Evolutionary conservation across 2,888 invertebrate genomes (phyloP).

Genomic region (Drosophila anceps): DNA sequence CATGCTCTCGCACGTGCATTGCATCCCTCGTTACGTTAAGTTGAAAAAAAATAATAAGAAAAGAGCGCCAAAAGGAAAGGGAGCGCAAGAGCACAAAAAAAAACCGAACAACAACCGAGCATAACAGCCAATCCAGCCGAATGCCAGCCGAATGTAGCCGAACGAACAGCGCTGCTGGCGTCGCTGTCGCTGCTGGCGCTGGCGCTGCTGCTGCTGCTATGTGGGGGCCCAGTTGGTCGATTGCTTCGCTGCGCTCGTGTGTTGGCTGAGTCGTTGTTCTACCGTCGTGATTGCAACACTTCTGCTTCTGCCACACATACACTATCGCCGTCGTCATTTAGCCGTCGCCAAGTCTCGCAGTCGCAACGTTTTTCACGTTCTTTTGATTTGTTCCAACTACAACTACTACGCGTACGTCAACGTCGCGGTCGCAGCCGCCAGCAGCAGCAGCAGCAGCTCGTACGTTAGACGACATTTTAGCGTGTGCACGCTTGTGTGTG

Average conservation of each 20-base stretch:
- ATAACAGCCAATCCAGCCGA: slow-evolving; percentile 22
- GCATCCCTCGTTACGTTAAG: slow-evolving; percentile 62
- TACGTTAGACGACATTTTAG: slow-evolving; percentile 61
- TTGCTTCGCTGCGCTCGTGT: slow-evolving; percentile 55
- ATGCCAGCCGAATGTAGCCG: slow-evolving; percentile 11
- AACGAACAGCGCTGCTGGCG: slow-evolving; percentile 16
- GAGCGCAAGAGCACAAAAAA: slow-evolving; percentile 26
- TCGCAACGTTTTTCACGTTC: slow-evolving; percentile 65
- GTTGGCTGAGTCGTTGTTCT: slow-evolving; percentile 82
- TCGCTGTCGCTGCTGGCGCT: slow-evolving; percentile 12
- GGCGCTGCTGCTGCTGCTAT: slow-evolving; percentile 38
- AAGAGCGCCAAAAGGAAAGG: slow-evolving; percentile 47
- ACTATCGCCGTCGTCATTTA: slow-evolving; percentile 46
- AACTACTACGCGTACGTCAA: slow-evolving; percentile 46
- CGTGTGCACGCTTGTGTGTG: slow-evolving; percentile 23
- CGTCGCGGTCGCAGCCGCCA: slow-evolving; percentile 39
- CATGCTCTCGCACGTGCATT: slow-evolving; percentile 68
- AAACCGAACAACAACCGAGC: slow-evolving; percentile 5
- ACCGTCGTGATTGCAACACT: slow-evolving; percentile 83
- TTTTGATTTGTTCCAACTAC: slow-evolving; percentile 38
- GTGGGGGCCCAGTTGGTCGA: slow-evolving; percentile 69
- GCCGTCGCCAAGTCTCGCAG: slow-evolving; percentile 57
- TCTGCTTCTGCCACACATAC: slow-evolving; percentile 59
- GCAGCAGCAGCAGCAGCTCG: slow-evolving; percentile 49
- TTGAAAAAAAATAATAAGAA: slow-evolving; percentile 2